These are phyloP conservation scores for Eulacestoma nigropectus DNA, from an alignment of 2,113 vertebrate genomes.

Conservation along the genomic window DNA sequence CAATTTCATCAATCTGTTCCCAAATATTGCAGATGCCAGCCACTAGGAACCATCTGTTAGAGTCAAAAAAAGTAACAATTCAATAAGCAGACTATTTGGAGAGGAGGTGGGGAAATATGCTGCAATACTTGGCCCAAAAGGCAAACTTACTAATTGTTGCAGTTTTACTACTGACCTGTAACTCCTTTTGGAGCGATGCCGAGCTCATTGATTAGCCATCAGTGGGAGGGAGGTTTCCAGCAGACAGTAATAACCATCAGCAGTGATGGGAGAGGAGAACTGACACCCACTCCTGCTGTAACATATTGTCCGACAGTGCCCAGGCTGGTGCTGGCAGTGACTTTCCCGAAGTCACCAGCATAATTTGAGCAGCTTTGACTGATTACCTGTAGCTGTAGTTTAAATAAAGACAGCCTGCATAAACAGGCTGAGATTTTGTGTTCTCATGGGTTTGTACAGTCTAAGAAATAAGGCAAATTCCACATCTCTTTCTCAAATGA, in stretches of 20 bases:
- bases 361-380: not conserved
- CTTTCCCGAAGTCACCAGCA: not conserved
- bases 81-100: conserved; percentile 43
- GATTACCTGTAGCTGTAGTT: not conserved
- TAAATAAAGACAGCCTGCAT: not conserved
- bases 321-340: not conserved
- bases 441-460: not conserved
- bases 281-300: not conserved
- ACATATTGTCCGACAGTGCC: not conserved
- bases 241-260: not conserved
- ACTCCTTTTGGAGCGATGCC: not conserved
- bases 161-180: not conserved
- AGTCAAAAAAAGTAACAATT: conserved; percentile 50
- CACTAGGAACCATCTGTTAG: conserved; percentile 64
- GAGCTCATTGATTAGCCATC: not conserved
- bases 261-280: not conserved
- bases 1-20: conserved; percentile 68
- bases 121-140: not conserved
- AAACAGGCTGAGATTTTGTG: not conserved
- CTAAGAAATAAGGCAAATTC: not conserved
- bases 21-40: conserved; percentile 64
- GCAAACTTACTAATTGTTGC: not conserved
- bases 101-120: not conserved
- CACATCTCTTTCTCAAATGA: not conserved
- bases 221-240: conserved; percentile 3